Base-by-base conservation (phyloP, 2,888 invertebrate species). In the Barypeithes pellucidus region DNA sequence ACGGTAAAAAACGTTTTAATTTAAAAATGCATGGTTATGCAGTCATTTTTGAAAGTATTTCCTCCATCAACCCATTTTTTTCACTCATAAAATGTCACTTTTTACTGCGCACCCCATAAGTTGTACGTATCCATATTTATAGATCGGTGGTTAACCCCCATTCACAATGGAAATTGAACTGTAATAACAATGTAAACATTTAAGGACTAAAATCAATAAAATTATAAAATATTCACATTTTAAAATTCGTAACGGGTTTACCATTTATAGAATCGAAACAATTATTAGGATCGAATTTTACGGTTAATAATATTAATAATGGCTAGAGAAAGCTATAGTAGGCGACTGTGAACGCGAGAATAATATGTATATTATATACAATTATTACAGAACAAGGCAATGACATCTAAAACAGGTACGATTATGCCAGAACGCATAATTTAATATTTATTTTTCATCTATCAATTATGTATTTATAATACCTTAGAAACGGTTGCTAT, bases 341-440 rank as follows among this genome's bases (percentile, higher is more conserved):
- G 24, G 24, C 29, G 52, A 8, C 8, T 7, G 7, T 7, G 29
- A 29, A 52, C 52, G 29, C 29, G 29, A 52, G 29, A n/a, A 22
- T 4, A 22, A 11, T 24, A 12, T 52, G 3, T 14, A n/a, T 14
- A 29, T 52, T 14, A 20, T 50, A 52, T 52, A 52, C 29, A 29
- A 52, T 29, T 52, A 52, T 52, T 52, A 12, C 52, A 29, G 14
- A 29, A 29, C 52, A 29, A 8, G 52, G 52, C 52, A 52, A 52
- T 29, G 52, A 52, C 52, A 52, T 52, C n/a, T 16, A 16, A 2
- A 43, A 8, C 43, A 43, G 2, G 43, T n/a, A 43, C 3, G 16
- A 29, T 29, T 8, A 29, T 5, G 24, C 2, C 24, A 24, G 24
- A n/a, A n/a, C n/a, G 24, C 24, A 24, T 24, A 24, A 24, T 24